Percentiles rank a stretch among this genome's conserved stretches.
Evolutionary conservation across 2,888 invertebrate genomes (phyloP).

Genomic region (Epsilonema sp.): DNA sequence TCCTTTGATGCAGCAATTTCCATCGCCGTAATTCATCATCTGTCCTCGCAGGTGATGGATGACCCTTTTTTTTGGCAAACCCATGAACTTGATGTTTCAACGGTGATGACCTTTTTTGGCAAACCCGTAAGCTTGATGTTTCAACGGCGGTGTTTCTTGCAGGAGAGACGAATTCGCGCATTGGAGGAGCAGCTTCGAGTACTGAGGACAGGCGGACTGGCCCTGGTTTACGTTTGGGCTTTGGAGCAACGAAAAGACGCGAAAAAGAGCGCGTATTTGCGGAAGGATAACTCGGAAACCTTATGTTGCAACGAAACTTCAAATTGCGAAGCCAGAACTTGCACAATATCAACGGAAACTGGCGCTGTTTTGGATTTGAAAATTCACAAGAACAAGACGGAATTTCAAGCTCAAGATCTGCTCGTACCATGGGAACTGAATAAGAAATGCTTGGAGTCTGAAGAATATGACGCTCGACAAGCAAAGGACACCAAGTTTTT

Average conservation of each 20-base stretch:
- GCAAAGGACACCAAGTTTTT: slow-evolving; percentile 7
- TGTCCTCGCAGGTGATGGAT: slow-evolving; percentile 51
- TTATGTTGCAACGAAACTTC: too few species aligned
- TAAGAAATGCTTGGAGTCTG: not conserved
- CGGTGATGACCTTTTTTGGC: too few species aligned
- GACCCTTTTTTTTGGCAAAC: too few species aligned
- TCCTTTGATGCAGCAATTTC: slow-evolving; percentile 58
- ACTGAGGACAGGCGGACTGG: slow-evolving; percentile 50
- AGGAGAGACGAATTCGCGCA: slow-evolving; percentile 34
- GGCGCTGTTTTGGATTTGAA: slow-evolving; percentile 41
- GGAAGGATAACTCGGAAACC: slow-evolving; percentile 32
- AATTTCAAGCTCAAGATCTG: slow-evolving; percentile 69
- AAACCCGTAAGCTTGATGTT: too few species aligned
- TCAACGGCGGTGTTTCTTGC: too few species aligned
- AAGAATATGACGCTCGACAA: not conserved
- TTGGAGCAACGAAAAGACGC: slow-evolving; percentile 54
- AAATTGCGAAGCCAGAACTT: too few species aligned
- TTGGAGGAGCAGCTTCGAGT: slow-evolving; percentile 52
- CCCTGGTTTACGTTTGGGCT: slow-evolving; percentile 88
- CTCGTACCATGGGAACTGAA: slow-evolving; percentile 81
- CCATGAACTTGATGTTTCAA: too few species aligned
- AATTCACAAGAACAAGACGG: slow-evolving; percentile 69
- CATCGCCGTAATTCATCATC: slow-evolving; percentile 89
- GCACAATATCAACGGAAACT: too few species aligned
- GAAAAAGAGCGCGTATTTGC: slow-evolving; percentile 48